Evolutionary conservation across 2,797 vertebrate species (phyloP), one percentile per base, ranked within the genome.

Genomic region (Myiotriccus ornatus): DNA sequence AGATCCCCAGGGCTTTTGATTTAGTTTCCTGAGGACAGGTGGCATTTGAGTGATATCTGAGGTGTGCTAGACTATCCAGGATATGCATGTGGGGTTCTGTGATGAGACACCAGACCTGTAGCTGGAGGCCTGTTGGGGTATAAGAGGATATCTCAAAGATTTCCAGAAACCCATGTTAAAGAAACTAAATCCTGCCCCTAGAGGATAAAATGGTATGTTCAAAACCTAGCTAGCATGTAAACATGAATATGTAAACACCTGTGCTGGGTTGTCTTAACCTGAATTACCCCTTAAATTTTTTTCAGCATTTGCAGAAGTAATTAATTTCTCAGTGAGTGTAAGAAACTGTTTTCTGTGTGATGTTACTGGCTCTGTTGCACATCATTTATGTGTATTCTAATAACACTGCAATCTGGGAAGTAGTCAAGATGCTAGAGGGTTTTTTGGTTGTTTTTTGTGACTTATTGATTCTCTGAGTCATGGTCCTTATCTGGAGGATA

Each of bases 391-490:
- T 69, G 22, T 76, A 14, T 87, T 87, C 49, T 75, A 64, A 30
- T 60, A 88, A 37, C 30, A 34, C 27, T n/a, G 64, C 32, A 68
- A 20, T 60, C 53, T 79, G 56, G 63, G 47, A 82, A 49, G 37
- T 22, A 86, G 52, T 93, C 21, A 53, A 30, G 32, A 56, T 52
- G n/a, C 12, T 37, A 67, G 21, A 30, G 32, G 21, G 44, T 10
- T 52, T 81, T 82, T 70, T 82, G 34, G 23, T 23, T 78, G 14
- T 30, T 89, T 7, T 60, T 91, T 65, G n/a, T 94, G 86, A 22
- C 43, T 76, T 76, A 32, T 83, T 79, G 47, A 87, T 93, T 93
- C 28, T 91, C 63, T 84, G 49, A 95, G 44, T 90, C 41, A 62
- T 39, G 37, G 20, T 65, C 44, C 50, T 88, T 89, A 35, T 28